Evolutionary conservation across 2,113 vertebrate genomes (phyloP), one percentile per base, ranked within the genome.

Genomic region (Gobiocypris rarus): DNA sequence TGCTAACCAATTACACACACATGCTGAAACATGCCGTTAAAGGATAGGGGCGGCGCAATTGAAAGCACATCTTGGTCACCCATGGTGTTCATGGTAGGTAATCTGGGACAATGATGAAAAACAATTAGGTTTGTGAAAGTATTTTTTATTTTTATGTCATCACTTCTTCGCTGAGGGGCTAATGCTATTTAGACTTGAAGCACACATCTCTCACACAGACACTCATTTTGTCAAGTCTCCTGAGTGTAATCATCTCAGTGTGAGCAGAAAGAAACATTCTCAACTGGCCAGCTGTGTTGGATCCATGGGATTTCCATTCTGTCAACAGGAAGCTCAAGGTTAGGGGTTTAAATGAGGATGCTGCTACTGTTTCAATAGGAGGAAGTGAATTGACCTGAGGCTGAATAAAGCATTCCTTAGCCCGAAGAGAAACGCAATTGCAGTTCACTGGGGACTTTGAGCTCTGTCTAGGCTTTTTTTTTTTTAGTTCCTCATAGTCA

Each of bases 361-460:
- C 56, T 77, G 88, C 85, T 89, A 89, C 88, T 61, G 87, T 86
- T 89, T 89, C 81, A 89, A 87, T 85, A 19, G 83, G 54, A 83
- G 86, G 88, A 87, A 87, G 83, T 80, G 67, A 59, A 79, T 61
- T 50, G 76, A 73, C 24, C 82, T 43, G 43, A 61, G 43, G 24
- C 31, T 56, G 38, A 54, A 31, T 59, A 34, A 73, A n/a, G 34
- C 63, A 84, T 87, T 84, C 80, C 79, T 82, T 13, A 52, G 77
- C 85, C 70, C 19, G 70, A 80, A 24, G 3, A 48, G 22, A 48
- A 50, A 45, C n/a, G 0, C 50, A 22, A 26, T 24, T 81, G 45
- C 1, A 31, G 79, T 38, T 56, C 28, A 70, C 63, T 10, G 28
- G 28, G 28, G 79, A 56, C 48, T 41, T 52, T 65, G 6, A 45